Evolutionary conservation across 2,113 vertebrate species (phyloP).

Genomic region (Cheilinus undulatus): DNA sequence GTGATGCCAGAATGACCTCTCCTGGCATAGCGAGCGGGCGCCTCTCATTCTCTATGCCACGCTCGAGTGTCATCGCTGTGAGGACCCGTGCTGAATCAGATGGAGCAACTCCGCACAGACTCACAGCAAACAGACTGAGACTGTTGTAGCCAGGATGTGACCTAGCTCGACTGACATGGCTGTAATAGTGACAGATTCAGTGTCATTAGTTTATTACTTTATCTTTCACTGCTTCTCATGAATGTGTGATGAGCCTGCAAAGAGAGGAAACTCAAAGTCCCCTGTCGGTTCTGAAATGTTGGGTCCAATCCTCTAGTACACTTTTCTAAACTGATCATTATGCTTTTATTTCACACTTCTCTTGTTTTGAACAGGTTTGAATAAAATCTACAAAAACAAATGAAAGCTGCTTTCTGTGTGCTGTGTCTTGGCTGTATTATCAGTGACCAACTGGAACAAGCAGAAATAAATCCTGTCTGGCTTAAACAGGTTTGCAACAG

Average conservation of each 20-base stretch:
- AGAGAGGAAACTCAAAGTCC: neutral
- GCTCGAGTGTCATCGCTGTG: conserved; percentile 50
- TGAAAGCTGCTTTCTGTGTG: conserved; percentile 20
- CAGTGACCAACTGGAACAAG: conserved; percentile 31
- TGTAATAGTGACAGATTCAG: conserved; percentile 15
- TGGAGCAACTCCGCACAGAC: neutral
- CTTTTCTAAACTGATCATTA: conserved; percentile 27
- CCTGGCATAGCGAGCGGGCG: conserved; percentile 44
- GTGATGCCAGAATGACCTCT: conserved; percentile 49
- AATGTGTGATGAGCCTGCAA: conserved; percentile 13
- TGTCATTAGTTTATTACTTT: conserved; percentile 19
- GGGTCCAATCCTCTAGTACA: conserved; percentile 9
- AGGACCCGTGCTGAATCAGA: conserved; percentile 28
- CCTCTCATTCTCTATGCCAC: conserved; percentile 29
- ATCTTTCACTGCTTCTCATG: neutral
- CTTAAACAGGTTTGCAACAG: neutral
- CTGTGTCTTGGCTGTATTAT: conserved; percentile 23
- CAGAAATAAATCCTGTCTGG: conserved; percentile 21
- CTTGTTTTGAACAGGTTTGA: conserved; percentile 22
- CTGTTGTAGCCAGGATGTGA: neutral
- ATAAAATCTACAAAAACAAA: conserved; percentile 38
- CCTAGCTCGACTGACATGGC: conserved; percentile 12
- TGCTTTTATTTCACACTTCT: conserved; percentile 33
- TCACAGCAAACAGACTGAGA: conserved; percentile 10
- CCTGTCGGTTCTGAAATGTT: too few relatives aligned